Conservation (phyloP, 2,113 vertebrate genomes). For the Felis chaus region DNA sequence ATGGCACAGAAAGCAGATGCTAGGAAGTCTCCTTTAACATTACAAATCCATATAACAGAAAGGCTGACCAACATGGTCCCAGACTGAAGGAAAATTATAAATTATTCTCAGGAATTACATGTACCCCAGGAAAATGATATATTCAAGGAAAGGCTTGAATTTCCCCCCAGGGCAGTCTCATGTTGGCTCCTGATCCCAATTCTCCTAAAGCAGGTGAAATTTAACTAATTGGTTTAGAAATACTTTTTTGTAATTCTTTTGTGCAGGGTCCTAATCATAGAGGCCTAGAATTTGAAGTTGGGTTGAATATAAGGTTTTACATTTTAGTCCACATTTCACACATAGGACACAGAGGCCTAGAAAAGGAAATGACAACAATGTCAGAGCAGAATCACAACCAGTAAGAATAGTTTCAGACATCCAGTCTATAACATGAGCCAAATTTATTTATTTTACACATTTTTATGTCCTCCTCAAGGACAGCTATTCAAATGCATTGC, state of each 20-base stretch:
- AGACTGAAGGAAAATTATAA: not conserved
- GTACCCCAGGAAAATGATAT: not conserved
- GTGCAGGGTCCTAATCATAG: not conserved
- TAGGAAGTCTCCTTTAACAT: not conserved
- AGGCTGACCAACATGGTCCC: not conserved
- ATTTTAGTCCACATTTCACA: not conserved
- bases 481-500: not conserved
- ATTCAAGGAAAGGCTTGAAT: not conserved
- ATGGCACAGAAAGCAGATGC: not conserved
- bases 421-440: not conserved
- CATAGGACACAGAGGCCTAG: not conserved
- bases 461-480: not conserved
- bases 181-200: not conserved
- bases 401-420: not conserved
- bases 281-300: not conserved
- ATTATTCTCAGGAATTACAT: not conserved
- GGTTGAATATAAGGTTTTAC: not conserved
- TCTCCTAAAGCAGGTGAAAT: not conserved
- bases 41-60: not conserved
- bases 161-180: not conserved
- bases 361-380: not conserved
- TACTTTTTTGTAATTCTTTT: not conserved
- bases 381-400: not conserved
- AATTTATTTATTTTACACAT: not conserved
- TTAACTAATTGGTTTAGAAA: conserved; percentile 12